Evolutionary conservation across 2,888 invertebrate species (phyloP).

Genomic region (Rotaria sp.): DNA sequence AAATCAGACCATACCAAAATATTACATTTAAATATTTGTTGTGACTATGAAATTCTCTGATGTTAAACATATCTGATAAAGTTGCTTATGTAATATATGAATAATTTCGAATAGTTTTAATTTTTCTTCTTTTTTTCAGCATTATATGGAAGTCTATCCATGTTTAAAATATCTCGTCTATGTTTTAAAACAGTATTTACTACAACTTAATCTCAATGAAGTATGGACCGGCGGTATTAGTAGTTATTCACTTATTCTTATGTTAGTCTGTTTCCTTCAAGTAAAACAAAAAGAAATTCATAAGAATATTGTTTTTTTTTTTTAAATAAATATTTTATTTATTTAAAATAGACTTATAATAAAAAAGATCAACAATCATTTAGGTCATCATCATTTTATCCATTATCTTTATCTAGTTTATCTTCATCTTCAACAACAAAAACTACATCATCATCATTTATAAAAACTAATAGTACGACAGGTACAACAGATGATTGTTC

Average conservation of each 20-base stretch:
- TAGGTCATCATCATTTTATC: not conserved
- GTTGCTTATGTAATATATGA: no score
- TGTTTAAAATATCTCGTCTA: conserved; percentile 85
- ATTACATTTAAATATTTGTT: no score
- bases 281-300: conserved; percentile 52
- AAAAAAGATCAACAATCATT: conserved; percentile 38
- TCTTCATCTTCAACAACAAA: not conserved
- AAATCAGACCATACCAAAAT: no score
- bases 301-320: not conserved
- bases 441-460: conserved; percentile 65
- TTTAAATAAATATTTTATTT: not conserved
- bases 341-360: not conserved
- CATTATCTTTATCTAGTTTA: not conserved
- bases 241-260: conserved; percentile 92
- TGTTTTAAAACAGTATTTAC: conserved; percentile 92
- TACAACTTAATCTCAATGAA: conserved; percentile 94
- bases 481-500: conserved; percentile 17
- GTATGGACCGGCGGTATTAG: conserved; percentile 99
- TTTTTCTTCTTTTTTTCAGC: conserved; percentile 49
- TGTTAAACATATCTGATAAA: no score
- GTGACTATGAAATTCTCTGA: no score
- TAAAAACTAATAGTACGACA: not conserved
- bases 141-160: conserved; percentile 78
- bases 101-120: no score
- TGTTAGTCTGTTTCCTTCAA: conserved; percentile 92